These are phyloP conservation scores for Cyrtodaria siliqua DNA, from an alignment of 2,888 invertebrate species.

Conservation along the genomic window DNA sequence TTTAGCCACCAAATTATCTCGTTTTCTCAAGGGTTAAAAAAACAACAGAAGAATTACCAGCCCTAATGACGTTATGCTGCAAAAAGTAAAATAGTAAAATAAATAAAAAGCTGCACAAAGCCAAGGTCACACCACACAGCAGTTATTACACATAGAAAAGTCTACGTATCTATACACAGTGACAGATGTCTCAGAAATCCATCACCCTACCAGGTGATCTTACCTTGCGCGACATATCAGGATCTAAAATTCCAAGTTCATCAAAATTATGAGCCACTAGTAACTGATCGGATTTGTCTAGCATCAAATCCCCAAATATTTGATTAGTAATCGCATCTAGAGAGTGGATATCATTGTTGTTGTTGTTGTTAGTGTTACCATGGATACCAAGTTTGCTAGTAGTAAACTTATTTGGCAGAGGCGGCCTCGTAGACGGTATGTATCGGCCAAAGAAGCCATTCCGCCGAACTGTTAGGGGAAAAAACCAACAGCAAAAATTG, in stretches of 20 bases:
- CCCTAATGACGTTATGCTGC: no score
- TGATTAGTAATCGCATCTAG: constrained; percentile 80
- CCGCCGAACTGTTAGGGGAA: constrained; percentile 59
- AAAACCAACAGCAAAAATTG: constrained; percentile 15
- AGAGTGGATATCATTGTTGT: constrained; percentile 59
- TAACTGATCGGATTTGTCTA: constrained; percentile 74
- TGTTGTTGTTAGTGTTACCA: constrained; percentile 44
- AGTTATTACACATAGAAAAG: no score
- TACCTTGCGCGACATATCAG: constrained; percentile 75
- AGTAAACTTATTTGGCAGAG: constrained; percentile 62
- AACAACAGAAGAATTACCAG: no score
- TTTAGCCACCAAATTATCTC: no score
- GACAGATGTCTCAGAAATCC: no score
- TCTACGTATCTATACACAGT: no score
- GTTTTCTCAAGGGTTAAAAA: no score
- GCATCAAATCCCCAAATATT: constrained; percentile 82
- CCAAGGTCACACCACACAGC: no score
- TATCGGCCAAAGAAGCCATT: constrained; percentile 49
- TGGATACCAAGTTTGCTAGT: constrained; percentile 48
- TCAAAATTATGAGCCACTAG: constrained; percentile 80
- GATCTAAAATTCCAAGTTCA: constrained; percentile 83
- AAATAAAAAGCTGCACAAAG: no score
- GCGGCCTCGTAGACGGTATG: constrained; percentile 64
- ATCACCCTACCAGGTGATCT: constrained; percentile 38
- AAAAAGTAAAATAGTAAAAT: no score